Conservation (phyloP, 23 tunicate species). For the Aplidium turbinatum region DNA sequence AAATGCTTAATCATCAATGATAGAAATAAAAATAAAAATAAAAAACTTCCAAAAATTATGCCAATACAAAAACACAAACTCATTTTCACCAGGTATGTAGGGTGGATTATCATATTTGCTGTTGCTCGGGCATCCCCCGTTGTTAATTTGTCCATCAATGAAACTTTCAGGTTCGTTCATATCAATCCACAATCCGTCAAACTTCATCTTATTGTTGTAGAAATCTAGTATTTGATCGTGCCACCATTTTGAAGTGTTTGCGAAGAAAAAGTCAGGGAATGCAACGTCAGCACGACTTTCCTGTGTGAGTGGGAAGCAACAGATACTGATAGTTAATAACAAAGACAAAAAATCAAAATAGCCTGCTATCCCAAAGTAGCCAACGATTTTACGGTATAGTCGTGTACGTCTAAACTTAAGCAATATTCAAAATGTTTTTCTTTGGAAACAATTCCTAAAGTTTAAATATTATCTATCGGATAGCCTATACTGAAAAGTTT, state of each 20-base stretch:
- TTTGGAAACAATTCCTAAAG: too few species aligned
- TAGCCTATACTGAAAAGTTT: too few species aligned
- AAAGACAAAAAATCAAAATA: too few species aligned
- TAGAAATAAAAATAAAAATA: too few species aligned
- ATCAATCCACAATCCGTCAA: constrained; percentile 92
- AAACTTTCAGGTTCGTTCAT: constrained; percentile 94
- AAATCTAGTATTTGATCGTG: constrained; percentile 39
- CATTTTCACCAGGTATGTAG: constrained; percentile 49
- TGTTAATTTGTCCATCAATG: constrained; percentile 24
- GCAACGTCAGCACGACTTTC: constrained; percentile 62
- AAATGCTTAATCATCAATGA: too few species aligned
- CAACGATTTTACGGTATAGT: too few species aligned
- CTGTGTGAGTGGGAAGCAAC: too few species aligned
- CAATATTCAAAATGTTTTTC: too few species aligned
- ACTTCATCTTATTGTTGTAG: constrained; percentile 45
- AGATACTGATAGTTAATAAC: too few species aligned
- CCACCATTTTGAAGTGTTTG: constrained; percentile 72
- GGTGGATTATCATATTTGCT: constrained; percentile 66
- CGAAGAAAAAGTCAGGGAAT: constrained; percentile 71
- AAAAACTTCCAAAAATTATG: background rate
- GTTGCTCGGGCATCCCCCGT: constrained; percentile 46
- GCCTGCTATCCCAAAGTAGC: too few species aligned
- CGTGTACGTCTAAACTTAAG: too few species aligned
- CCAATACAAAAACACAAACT: background rate
- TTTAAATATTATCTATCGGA: too few species aligned